phyloP scores from a whole-genome alignment of 2,797 vertebrate genomes.

The Mormyrus hasselquistii region DNA sequence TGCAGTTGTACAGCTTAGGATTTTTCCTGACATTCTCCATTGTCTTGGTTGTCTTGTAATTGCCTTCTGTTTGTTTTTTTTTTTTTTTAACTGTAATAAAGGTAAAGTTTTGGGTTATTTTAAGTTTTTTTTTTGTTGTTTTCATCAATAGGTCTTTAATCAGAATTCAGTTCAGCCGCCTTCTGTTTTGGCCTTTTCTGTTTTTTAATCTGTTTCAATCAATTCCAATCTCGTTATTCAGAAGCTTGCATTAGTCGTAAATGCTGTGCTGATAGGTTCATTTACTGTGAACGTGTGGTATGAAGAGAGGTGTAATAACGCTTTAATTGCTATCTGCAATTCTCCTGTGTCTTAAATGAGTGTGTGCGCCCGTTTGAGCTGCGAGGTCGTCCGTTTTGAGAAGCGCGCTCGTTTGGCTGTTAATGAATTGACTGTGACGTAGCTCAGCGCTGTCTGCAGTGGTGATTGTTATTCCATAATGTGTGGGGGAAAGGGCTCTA shows the following conservation, averaged over 20 bases:
- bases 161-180: not conserved
- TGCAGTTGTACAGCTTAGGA: not conserved
- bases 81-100: not conserved
- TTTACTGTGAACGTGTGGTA: not conserved
- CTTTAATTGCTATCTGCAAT: not conserved
- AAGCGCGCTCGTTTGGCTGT: not conserved
- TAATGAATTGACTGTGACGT: not conserved
- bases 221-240: not conserved
- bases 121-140: not conserved
- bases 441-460: not conserved
- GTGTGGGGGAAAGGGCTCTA: not conserved
- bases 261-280: not conserved
- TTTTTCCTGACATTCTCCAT: not conserved
- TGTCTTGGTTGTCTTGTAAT: not conserved
- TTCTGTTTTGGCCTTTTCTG: not conserved
- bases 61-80: not conserved
- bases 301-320: not conserved
- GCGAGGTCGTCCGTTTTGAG: not conserved
- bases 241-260: not conserved
- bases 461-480: not conserved
- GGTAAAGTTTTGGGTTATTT: not conserved
- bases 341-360: not conserved
- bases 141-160: not conserved
- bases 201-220: constrained; percentile 6
- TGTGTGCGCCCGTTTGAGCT: not conserved